Conservation (phyloP, 2,888 invertebrate species). For the Elmis aenea region DNA sequence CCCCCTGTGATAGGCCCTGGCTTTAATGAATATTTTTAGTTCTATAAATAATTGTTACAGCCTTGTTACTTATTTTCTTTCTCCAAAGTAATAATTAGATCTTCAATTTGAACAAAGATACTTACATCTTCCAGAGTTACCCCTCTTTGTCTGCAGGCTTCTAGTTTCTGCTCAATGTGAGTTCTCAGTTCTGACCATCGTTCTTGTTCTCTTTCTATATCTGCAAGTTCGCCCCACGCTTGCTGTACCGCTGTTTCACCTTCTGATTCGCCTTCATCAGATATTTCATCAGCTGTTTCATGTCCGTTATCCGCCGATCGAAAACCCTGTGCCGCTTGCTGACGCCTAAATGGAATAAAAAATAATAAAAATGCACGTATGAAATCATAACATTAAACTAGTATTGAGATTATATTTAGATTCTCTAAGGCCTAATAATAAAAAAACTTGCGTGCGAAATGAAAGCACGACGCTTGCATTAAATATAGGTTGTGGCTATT, state of each 20-base stretch:
- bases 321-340: constrained; percentile 25
- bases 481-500: too few species aligned
- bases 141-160: constrained; percentile 71
- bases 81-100: too few species aligned
- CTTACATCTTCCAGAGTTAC: constrained; percentile 78
- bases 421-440: too few species aligned
- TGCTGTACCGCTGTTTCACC: constrained; percentile 69
- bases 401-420: too few species aligned
- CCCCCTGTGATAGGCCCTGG: too few species aligned
- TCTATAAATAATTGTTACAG: too few species aligned
- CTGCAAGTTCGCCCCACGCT: constrained; percentile 78
- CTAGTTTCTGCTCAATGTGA: constrained; percentile 75
- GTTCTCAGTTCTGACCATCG: constrained; percentile 70
- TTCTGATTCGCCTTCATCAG: constrained; percentile 46
- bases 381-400: too few species aligned
- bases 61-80: too few species aligned
- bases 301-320: constrained; percentile 42
- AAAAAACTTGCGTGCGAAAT: background rate
- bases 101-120: too few species aligned
- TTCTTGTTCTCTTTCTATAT: constrained; percentile 81
- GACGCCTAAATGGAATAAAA: too few species aligned
- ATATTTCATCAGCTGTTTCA: constrained; percentile 32
- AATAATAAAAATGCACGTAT: background rate
- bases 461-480: too few species aligned
- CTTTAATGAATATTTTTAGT: too few species aligned